Base-by-base conservation (phyloP, 64 coral and sea anemone species). In the Cladopsammia gracilis region DNA sequence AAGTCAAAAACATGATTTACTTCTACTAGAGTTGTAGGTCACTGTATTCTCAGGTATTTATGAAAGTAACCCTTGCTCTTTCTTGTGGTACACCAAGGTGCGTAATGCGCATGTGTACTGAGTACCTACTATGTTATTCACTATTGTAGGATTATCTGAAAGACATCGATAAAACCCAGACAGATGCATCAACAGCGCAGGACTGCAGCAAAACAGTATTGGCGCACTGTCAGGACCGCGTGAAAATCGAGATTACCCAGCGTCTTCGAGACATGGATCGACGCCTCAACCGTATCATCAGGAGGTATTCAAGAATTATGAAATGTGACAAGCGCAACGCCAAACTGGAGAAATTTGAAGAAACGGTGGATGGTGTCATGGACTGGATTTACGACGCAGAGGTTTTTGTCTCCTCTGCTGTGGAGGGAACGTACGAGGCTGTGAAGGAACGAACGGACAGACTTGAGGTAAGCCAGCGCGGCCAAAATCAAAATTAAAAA, bases 321-420 rank as follows among this genome's bases (percentile, higher is more conserved):
- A 98, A 98, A 76, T 98, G 96, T 19, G 96, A 98, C 86, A 84
- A 89, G 54, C 85, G 85, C 20, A 97, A 98, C 83, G 48, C 92
- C 0, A 98, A 98, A 79, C 92, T 98, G 18, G 96, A 98, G 24
- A 61, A 76, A 70, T 98, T 98, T 87, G 96, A 98, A 75, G 92
- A 87, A 25, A 91, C 90, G 16, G 96, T 98, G 16, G 96, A 98
- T 82, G 88, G 87, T 0, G 94, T 98, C 18, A 98, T 98, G 96
- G 92, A 98, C 20, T 98, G 96, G 96, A 98, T 98, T 76, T 94
- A 98, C 20, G 82, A 98, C 48, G 94, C 92, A 6, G 96, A 98
- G 58, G 83, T 94, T 48, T 88, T 98, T 3, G 53, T 94, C 65
- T 88, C 75, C 2, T 80, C 68, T 13, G 57, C 87, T 44, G 92